phyloP scores from a whole-genome alignment of 2,888 invertebrate genomes.

The Limnephilus lunatus region DNA sequence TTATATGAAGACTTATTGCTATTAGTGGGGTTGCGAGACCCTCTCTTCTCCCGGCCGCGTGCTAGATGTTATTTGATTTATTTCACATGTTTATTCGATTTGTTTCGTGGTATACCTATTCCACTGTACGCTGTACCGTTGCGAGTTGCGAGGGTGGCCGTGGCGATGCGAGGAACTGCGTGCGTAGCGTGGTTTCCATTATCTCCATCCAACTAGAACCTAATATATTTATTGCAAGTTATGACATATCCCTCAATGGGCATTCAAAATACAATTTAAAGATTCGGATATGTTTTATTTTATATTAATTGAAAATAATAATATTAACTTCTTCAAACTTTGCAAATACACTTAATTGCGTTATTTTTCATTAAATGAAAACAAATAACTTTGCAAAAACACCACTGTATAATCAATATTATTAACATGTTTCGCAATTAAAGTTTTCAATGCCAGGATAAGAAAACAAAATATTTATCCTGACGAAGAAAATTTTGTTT shows the following conservation, averaged over 20 bases:
- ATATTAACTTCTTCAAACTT: no score
- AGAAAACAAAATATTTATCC: no score
- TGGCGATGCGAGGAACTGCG: neutral
- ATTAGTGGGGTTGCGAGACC: neutral
- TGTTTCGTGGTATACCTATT: constrained; percentile 31
- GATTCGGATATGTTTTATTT: no score
- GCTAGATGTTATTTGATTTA: constrained; percentile 51
- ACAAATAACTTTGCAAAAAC: no score
- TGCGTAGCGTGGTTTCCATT: constrained; percentile 18
- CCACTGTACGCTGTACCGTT: neutral
- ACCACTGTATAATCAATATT: no score
- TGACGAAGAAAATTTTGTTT: no score
- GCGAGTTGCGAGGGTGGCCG: neutral
- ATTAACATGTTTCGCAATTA: no score
- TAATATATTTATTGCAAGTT: neutral
- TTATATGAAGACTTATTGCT: constrained; percentile 64
- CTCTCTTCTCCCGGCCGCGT: constrained; percentile 19
- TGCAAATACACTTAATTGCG: no score
- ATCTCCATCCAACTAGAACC: neutral
- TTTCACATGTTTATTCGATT: constrained; percentile 49
- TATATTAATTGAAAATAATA: no score
- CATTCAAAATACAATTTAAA: no score
- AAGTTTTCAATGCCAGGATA: no score
- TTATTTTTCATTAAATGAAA: no score
- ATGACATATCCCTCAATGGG: neutral